phyloP scores from a whole-genome alignment of 1,140 invertebrate genomes.

The Halesus radiatus region DNA sequence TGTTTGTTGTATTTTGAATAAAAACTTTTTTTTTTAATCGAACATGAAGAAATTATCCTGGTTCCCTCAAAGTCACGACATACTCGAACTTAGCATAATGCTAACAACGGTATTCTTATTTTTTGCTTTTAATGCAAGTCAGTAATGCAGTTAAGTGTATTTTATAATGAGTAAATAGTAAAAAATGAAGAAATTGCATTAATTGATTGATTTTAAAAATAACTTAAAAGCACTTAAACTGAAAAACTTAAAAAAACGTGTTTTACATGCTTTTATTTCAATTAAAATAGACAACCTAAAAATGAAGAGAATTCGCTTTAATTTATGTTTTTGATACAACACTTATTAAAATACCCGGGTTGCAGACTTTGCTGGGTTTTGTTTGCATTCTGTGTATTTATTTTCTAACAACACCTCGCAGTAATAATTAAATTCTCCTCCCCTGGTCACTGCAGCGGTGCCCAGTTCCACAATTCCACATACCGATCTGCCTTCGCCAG shows the following conservation, averaged over 20 bases:
- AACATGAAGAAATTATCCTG: too few species aligned
- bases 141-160: not conserved
- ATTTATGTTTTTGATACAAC: not conserved
- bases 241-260: too few species aligned
- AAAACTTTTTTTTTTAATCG: too few species aligned
- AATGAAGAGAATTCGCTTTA: not conserved
- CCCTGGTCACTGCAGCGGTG: constrained; percentile 1
- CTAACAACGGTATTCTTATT: not conserved
- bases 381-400: not conserved
- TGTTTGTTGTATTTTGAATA: too few species aligned
- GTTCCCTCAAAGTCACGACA: not conserved
- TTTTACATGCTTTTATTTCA: not conserved
- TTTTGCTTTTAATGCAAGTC: not conserved
- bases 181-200: too few species aligned
- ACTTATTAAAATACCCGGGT: not conserved
- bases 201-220: too few species aligned
- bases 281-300: not conserved
- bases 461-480: constrained; percentile 5
- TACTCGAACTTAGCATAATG: not conserved
- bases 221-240: too few species aligned
- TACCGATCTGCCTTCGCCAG: constrained; percentile 23
- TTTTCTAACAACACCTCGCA: not conserved
- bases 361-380: not conserved
- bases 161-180: too few species aligned
- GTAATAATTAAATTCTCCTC: constrained; percentile 10